Evolutionary conservation across 2,113 vertebrate species (phyloP).

Genomic region (pig (Sus scrofa)): DNA sequence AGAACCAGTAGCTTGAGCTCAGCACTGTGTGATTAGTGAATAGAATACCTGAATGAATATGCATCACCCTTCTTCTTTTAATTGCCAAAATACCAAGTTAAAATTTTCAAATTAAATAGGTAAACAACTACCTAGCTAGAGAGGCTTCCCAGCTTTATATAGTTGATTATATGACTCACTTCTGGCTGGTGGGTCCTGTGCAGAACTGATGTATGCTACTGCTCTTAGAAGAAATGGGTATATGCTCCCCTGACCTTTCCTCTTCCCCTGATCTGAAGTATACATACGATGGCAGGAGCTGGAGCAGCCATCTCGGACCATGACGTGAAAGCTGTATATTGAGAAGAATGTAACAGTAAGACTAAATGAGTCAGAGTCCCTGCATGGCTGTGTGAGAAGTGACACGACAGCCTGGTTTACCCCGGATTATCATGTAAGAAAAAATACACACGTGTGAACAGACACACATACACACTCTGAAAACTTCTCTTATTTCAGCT

Average conservation of each 20-base stretch:
- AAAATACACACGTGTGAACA: background rate
- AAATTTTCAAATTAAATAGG: background rate
- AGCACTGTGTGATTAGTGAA: background rate
- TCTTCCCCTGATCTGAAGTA: background rate
- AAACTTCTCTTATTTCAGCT: background rate
- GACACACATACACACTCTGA: rapidly evolving
- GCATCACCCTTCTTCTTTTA: background rate
- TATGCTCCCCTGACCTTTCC: background rate
- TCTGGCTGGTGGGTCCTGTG: background rate
- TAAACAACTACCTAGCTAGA: background rate
- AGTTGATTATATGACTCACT: background rate
- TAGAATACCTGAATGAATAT: background rate
- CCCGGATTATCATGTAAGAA: background rate
- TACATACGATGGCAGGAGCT: background rate
- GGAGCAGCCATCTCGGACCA: background rate
- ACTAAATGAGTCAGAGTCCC: background rate
- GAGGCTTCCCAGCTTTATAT: background rate
- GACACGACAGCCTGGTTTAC: background rate
- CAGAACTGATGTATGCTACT: background rate
- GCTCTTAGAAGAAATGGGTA: background rate
- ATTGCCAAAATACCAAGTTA: background rate
- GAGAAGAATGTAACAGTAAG: background rate
- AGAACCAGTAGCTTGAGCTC: background rate
- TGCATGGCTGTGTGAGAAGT: background rate
- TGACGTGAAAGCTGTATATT: background rate